Base-by-base conservation (phyloP, 2,797 vertebrate genomes). In the Eulemur albifrons region DNA sequence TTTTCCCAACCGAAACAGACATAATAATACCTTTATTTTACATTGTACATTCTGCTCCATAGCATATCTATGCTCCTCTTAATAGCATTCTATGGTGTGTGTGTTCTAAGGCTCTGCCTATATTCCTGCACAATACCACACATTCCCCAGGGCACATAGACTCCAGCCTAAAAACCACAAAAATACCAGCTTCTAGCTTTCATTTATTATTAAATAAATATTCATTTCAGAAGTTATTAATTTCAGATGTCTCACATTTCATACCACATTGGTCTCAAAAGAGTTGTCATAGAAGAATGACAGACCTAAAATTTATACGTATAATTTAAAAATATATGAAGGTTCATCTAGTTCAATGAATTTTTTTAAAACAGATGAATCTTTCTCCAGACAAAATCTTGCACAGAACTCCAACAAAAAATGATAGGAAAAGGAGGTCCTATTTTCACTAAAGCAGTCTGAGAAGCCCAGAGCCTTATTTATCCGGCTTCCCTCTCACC, bases 311-410 rank as follows among this genome's bases (percentile, higher is more conserved):
- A 52, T 54, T 38, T 48, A n/a, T 50, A 57, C 21, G 45, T 35
- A 90, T 32, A 90, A 52, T 79, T 93, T 54, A 87, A 86, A 65
- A 76, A 52, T 54, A 92, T 43, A n/a, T 52, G 32, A 94, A 77
- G 59, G 43, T 84, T 92, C 27, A 61, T 48, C 50, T 67, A 93
- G 48, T 83, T 87, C 48, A 72, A 52, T 48, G 3, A n/a, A 45
- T 70, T 69, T 75, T 97, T 67, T 88, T 87, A 77, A 82, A 82
- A 35, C 38, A 69, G 23, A 35, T 35, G 15, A 79, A 40, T 89
- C 45, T 69, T 94, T 79, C 85, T 59, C 48, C 32, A 50, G 67
- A 70, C 17, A 69, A 95, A 81, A 67, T 67, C 73, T 76, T 52
- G 59, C 5, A 85, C 7, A 45, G 23, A 77, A 70, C 21, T 70